Base-by-base conservation (phyloP, 2,113 vertebrate genomes). In the Oryzias celebensis region DNA sequence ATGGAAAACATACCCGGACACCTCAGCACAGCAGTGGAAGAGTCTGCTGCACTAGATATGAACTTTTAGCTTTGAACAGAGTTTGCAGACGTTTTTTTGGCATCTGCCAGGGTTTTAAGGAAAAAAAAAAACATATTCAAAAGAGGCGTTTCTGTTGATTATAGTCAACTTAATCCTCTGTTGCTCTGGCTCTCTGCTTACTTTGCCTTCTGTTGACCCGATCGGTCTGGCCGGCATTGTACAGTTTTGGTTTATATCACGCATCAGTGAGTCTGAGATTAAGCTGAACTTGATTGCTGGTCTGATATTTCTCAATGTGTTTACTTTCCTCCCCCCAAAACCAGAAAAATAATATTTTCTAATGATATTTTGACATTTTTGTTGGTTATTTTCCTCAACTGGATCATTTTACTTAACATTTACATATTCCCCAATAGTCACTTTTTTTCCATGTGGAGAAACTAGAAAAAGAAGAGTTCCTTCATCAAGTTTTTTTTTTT, bases 221-320 rank as follows among this genome's bases (percentile, higher is more conserved):
- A 64, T 74, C 76, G 57, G 73, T 67, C 57, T 70, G 77, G 62
- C 73, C 73, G 49, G n/a, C 48, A 49, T 70, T 80, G 75, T 74
- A 85, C 82, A 74, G 58, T 70, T 68, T 76, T 31, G 58, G 67
- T 82, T 77, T 78, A 54, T 71, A 46, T 53, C 65, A 31, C 23
- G 70, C 65, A 58, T 82, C 73, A 68, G 24, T 15, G 68, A 42
- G 56, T 83, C 75, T 76, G 66, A 72, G 75, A 85, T 78, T 77
- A 69, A 57, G 36, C 59, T 56, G 36, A 60, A 58, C 80, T 88
- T 80, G 72, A 87, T 82, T 69, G 61, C 47, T 53, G 4, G 62
- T 20, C 62, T 56, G 77, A 79, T 78, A 73, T 73, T 75, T 73
- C 64, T 61, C 44, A 73, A 66, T 15, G 44, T 64, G 59, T 78